phyloP scores from a whole-genome alignment of 2,888 invertebrate species.

The Zygaena filipendulae region DNA sequence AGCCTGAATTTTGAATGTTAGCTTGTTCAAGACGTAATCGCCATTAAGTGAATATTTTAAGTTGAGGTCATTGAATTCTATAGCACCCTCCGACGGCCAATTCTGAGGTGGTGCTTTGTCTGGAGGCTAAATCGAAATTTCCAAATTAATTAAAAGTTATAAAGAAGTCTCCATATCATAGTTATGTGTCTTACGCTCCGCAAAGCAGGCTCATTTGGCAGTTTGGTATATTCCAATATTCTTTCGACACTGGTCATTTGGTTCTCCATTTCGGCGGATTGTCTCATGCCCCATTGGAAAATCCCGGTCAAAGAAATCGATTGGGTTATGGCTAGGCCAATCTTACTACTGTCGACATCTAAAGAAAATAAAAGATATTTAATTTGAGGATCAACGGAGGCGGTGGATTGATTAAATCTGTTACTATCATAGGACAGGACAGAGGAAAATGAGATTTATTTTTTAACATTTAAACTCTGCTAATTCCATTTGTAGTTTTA shows the following conservation, averaged over 20 bases:
- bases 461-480: too few relatives aligned
- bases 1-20: slow-evolving; percentile 53
- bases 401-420: too few relatives aligned
- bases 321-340: slow-evolving; percentile 74
- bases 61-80: slow-evolving; percentile 59
- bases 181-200: slow-evolving; percentile 26
- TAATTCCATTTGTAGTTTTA: too few relatives aligned
- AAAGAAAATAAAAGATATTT: slow-evolving; percentile 1
- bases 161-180: background rate
- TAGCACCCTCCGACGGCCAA: slow-evolving; percentile 65
- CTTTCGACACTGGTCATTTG: slow-evolving; percentile 87
- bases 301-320: slow-evolving; percentile 72
- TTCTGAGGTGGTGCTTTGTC: slow-evolving; percentile 39
- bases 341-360: slow-evolving; percentile 68
- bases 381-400: too few relatives aligned
- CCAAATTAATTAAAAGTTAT: background rate
- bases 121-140: slow-evolving; percentile 16
- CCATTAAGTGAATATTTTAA: slow-evolving; percentile 62
- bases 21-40: slow-evolving; percentile 61
- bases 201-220: slow-evolving; percentile 64
- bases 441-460: too few relatives aligned
- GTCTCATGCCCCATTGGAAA: slow-evolving; percentile 85
- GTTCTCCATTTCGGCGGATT: slow-evolving; percentile 86
- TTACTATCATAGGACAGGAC: too few relatives aligned
- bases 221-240: slow-evolving; percentile 72